Base-by-base conservation (phyloP, 2,888 invertebrate species). In the Schizotus pectinicornis region DNA sequence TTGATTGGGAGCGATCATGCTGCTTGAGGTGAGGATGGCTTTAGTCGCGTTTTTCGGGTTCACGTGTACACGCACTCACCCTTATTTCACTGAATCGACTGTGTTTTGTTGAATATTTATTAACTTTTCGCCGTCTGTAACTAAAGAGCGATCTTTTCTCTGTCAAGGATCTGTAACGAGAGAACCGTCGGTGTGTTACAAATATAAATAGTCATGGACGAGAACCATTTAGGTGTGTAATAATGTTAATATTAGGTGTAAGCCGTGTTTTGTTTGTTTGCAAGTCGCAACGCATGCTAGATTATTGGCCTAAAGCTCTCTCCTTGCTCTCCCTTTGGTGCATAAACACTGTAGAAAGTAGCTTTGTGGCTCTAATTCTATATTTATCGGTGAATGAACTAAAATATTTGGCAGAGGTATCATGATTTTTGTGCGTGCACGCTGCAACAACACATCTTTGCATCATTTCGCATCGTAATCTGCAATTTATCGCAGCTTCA, bases 151-250 rank as follows among this genome's bases (percentile, higher is more conserved):
- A 42, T 43, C 42, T 47, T 56, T 54, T 61, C 61, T 64, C 62
- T 63, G 59, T 63, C 62, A 67, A 65, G 67, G 62, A 53, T 59
- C 65, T 61, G 61, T 63, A 59, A 62, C 62, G 60, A 62, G 64
- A 62, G 60, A 61, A 63, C 57, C 59, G 56, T 50, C 56, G 49
- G 42, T 54, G 22, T 22, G 53, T 53, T 61, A 41, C 56, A 50
- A 55, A 35, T 59, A 62, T 56, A 70, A 71, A 69, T 70, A 68
- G 68, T 73, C 69, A 75, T 76, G 76, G 75, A 76, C 64, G 71
- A 73, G 65, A 73, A 69, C 69, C 70, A 73, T 65, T 69, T 75
- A 75, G 76, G 76, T 76, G 74, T 76, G 76, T 76, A 76, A 70
- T 65, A 62, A 54, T 63, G 61, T 56, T 56, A 31, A 49, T 60